phyloP scores from a whole-genome alignment of 2,113 vertebrate genomes.

The Haplochromis vanheusdeni region DNA sequence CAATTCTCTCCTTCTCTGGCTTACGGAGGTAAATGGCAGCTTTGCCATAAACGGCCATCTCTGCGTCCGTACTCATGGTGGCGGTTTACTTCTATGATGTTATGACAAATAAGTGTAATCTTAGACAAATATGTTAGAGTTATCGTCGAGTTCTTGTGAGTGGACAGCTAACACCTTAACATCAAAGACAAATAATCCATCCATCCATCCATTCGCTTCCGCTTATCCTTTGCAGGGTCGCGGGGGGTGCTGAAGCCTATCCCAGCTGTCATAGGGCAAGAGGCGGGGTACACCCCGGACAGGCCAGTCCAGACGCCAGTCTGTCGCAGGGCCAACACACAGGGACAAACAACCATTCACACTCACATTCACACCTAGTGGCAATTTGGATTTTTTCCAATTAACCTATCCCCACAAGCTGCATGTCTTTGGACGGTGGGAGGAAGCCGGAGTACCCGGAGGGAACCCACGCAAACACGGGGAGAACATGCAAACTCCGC shows the following conservation, averaged over 20 bases:
- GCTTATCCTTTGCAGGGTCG: neutral
- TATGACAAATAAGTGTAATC: neutral
- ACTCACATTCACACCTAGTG: no score
- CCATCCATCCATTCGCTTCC: neutral
- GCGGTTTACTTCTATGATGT: conserved; percentile 13
- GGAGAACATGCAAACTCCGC: neutral
- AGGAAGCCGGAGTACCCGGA: no score
- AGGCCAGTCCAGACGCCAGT: neutral
- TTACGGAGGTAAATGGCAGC: conserved; percentile 58
- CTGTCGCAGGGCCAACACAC: neutral
- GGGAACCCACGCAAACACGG: no score
- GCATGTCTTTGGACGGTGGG: no score
- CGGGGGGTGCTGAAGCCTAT: fast-evolving
- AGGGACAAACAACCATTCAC: neutral
- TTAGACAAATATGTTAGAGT: neutral
- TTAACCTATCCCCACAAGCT: no score
- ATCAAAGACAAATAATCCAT: neutral
- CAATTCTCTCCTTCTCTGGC: conserved; percentile 57
- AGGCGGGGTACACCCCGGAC: neutral
- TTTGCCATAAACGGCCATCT: conserved; percentile 59
- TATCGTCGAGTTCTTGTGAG: fast-evolving
- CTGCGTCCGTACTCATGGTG: conserved; percentile 58
- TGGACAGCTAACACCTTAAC: neutral
- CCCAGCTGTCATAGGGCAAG: neutral
- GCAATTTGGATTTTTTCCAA: no score